phyloP scores from a whole-genome alignment of 2,888 invertebrate genomes.

The Neoascia interrupta region DNA sequence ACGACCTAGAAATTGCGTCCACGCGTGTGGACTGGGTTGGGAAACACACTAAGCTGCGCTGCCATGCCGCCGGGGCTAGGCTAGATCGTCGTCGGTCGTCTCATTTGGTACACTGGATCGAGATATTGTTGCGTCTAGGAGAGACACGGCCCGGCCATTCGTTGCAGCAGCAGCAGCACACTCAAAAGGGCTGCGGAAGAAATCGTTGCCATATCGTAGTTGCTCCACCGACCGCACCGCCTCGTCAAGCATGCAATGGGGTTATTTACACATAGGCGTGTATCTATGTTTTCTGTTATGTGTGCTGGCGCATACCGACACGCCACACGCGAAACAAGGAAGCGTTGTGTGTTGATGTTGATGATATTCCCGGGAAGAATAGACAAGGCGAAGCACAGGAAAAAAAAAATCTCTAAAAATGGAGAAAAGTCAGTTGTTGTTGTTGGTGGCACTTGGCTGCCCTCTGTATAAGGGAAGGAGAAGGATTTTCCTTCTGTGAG shows the following conservation, averaged over 20 bases:
- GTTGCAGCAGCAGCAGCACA: constrained; percentile 23
- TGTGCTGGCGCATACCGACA: constrained; percentile 55
- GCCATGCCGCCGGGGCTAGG: background rate
- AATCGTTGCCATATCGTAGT: constrained; percentile 37
- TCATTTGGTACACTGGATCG: constrained; percentile 36
- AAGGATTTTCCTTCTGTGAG: constrained; percentile 52
- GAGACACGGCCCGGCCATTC: constrained; percentile 41
- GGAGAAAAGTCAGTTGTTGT: constrained; percentile 52
- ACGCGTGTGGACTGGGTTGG: constrained; percentile 65
- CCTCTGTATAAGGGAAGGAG: constrained; percentile 56
- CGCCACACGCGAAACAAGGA: constrained; percentile 62
- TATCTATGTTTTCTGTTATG: background rate
- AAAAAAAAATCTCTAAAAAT: constrained; percentile 43
- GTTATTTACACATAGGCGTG: constrained; percentile 63
- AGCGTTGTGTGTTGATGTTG: constrained; percentile 31
- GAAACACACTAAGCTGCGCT: constrained; percentile 16
- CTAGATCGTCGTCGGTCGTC: constrained; percentile 18
- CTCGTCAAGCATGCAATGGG: constrained; percentile 61
- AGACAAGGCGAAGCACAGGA: constrained; percentile 6
- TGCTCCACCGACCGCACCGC: constrained; percentile 9
- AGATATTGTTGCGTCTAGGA: constrained; percentile 50
- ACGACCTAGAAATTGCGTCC: constrained; percentile 67
- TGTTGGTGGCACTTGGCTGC: constrained; percentile 8
- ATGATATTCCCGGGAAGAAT: constrained; percentile 61
- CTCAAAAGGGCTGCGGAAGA: constrained; percentile 67